A percentile compares a stretch with the other conserved stretches of the same genome.
Evolutionary conservation across 2,113 vertebrate genomes (phyloP).

Genomic region (Colaptes auratus): DNA sequence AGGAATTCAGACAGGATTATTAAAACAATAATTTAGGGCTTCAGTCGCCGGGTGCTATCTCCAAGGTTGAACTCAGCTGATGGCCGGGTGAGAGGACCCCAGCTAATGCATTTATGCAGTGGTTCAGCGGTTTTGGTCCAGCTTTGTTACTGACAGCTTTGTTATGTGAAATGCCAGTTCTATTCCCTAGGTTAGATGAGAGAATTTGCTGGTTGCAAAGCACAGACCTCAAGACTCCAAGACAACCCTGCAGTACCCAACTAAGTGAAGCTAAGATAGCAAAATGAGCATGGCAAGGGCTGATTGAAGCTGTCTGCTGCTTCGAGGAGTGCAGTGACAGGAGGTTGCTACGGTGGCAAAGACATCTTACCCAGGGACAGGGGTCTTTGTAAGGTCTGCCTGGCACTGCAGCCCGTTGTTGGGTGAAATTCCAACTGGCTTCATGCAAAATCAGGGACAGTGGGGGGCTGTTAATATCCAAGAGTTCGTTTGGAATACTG

Average conservation of each 20-base stretch:
- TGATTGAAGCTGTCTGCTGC: background rate
- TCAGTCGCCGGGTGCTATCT: background rate
- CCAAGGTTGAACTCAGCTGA: background rate
- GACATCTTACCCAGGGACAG: background rate
- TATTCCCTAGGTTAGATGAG: background rate
- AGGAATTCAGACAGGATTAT: conserved; percentile 12
- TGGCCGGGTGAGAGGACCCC: background rate
- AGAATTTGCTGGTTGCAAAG: background rate
- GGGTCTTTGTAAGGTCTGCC: background rate
- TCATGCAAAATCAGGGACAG: background rate
- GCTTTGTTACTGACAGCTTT: conserved; percentile 1
- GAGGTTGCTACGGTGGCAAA: background rate
- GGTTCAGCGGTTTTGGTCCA: background rate
- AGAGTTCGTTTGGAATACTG: background rate
- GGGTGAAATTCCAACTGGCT: background rate
- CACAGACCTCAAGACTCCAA: background rate
- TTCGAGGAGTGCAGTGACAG: background rate
- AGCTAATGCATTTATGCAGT: background rate
- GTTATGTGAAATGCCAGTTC: conserved; percentile 15
- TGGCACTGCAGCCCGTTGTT: background rate
- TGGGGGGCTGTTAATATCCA: background rate
- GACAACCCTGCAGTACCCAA: background rate
- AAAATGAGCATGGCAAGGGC: conserved; percentile 2
- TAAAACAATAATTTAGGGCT: conserved; percentile 14
- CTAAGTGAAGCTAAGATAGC: background rate